Percentiles rank a stretch among this genome's conserved stretches.
These are phyloP conservation scores for Monomorium pharaonis DNA, from an alignment of 1,140 invertebrate genomes.

Conservation along the genomic window DNA sequence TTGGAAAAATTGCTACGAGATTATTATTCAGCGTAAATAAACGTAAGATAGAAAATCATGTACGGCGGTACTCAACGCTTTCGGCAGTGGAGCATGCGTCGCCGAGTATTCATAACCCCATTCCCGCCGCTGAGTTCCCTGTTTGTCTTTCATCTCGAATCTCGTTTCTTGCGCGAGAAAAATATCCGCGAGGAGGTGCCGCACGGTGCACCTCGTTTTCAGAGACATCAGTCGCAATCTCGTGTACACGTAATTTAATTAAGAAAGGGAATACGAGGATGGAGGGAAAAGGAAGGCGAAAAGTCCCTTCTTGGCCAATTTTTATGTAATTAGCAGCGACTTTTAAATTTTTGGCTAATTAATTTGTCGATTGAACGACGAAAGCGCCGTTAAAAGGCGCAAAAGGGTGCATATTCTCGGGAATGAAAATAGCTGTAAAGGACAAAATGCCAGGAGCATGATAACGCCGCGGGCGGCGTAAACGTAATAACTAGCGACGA, in stretches of 20 bases:
- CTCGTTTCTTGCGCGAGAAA: conserved; percentile 44
- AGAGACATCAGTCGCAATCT: not conserved
- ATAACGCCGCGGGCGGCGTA: conserved; percentile 41
- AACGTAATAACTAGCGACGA: conserved; percentile 37
- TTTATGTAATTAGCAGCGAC: conserved; percentile 23
- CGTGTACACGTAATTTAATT: conserved; percentile 42
- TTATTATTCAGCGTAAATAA: not conserved
- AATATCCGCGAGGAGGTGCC: conserved; percentile 34
- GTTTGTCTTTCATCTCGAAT: conserved; percentile 48
- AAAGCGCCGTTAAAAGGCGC: not conserved
- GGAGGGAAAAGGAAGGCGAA: not conserved
- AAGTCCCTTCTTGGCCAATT: not conserved
- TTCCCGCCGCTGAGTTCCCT: not conserved
- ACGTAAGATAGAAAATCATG: not conserved
- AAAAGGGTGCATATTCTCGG: not conserved
- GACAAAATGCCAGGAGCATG: conserved; percentile 44
- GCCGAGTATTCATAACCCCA: not conserved
- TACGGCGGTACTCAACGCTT: not conserved
- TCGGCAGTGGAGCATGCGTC: not conserved
- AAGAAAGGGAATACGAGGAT: not conserved
- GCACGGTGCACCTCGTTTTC: not conserved
- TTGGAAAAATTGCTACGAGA: not conserved
- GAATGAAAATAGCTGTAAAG: conserved; percentile 52
- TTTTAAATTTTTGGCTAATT: conserved; percentile 60
- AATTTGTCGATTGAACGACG: conserved; percentile 40